Evolutionary conservation across 2,888 invertebrate genomes (phyloP).

Genomic region (Pammene fasciana): DNA sequence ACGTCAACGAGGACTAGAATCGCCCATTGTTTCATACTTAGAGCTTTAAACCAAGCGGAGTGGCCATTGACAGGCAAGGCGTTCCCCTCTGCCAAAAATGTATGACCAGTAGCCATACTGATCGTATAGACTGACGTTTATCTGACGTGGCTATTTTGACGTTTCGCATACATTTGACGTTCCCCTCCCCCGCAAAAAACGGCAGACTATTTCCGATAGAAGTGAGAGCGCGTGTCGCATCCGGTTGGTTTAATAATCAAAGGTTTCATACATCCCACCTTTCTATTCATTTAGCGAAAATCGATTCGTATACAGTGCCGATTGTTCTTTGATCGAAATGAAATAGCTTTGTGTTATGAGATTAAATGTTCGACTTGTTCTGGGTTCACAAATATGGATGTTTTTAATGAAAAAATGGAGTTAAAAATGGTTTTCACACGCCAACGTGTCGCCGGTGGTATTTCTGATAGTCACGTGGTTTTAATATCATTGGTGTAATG

Average conservation of each 20-base stretch:
- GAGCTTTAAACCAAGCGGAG: too few relatives aligned
- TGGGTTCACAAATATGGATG: neutral
- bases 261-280: slow-evolving; percentile 39
- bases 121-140: too few relatives aligned
- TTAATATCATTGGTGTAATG: slow-evolving; percentile 20
- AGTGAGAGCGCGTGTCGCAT: too few relatives aligned
- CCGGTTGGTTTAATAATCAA: too few relatives aligned
- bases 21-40: slow-evolving; percentile 41
- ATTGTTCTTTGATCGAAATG: slow-evolving; percentile 42
- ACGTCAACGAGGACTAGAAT: slow-evolving; percentile 31
- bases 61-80: too few relatives aligned
- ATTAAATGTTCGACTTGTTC: slow-evolving; percentile 9
- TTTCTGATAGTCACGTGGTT: slow-evolving; percentile 25
- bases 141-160: too few relatives aligned
- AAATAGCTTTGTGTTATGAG: slow-evolving; percentile 28
- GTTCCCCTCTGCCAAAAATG: too few relatives aligned
- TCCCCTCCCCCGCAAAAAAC: too few relatives aligned
- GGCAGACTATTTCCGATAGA: too few relatives aligned
- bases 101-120: too few relatives aligned
- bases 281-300: slow-evolving; percentile 39
- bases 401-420: slow-evolving; percentile 1
- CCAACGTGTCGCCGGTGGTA: slow-evolving; percentile 4
- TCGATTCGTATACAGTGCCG: slow-evolving; percentile 33
- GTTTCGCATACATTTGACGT: too few relatives aligned
- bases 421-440: slow-evolving; percentile 21